Base-by-base conservation (phyloP, 2,888 invertebrate genomes). In the Mactromeris polynyma region DNA sequence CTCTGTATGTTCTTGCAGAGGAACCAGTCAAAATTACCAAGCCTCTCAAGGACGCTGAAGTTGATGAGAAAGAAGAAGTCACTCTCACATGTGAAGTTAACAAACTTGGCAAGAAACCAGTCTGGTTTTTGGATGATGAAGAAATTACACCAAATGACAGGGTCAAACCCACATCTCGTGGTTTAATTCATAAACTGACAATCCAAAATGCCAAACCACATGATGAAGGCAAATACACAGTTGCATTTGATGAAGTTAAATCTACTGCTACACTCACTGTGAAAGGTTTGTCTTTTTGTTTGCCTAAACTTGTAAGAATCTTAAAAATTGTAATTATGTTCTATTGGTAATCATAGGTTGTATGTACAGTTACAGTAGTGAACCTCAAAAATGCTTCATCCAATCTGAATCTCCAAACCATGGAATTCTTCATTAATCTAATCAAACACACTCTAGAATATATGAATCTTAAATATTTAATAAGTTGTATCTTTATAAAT, bases 151-250 rank as follows among this genome's bases (percentile, higher is more conserved):
- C 94, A 40, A 93, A 93, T 54, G 95, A 95, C 83, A 87, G 95
- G 26, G 89, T 96, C 88, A 93, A 95, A 82, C 90, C 95, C 81
- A 92, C 91, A 9, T 94, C 95, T 11, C 94, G 96, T 54, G 95
- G 95, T 78, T 93, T 93, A 26, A 90, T 94, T 42, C 96, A 96
- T 87, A 94, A 93, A 78, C 94, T 96, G 81, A 93, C 94, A 80
- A 94, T 96, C 69, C 91, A 95, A 42, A 92, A 95, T 21, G 93
- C 95, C 21, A 94, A 95, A 86, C 87, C 95, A 31, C 95, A 95
- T 36, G 97, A 97, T 93, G 95, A 96, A 90, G 96, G 96, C 82
- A 93, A 95, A 85, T 96, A 96, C 93, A 95, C 96, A n/a, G 93
- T 95, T 17, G 92, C 93, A 33, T 93, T 96, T 79, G 95, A 94